phyloP scores from a whole-genome alignment of 2,888 invertebrate species.

The Netelia inedita region DNA sequence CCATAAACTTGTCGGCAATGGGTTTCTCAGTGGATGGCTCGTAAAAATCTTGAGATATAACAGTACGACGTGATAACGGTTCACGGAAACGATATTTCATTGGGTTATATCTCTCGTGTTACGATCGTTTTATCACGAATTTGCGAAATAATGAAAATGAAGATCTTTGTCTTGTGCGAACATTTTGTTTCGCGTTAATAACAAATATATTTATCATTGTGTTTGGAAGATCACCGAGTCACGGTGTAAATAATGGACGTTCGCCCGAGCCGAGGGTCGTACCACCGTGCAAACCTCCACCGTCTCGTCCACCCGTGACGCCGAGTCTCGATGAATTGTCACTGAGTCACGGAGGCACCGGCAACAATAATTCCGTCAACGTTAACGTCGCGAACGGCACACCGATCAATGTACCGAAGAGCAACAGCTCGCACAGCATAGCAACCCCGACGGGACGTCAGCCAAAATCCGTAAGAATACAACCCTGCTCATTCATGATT shows the following conservation, averaged over 20 bases:
- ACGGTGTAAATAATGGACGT: slow-evolving; percentile 79
- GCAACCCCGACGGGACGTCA: slow-evolving; percentile 82
- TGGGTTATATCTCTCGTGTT: slow-evolving; percentile 46
- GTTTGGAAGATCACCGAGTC: slow-evolving; percentile 74
- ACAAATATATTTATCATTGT: slow-evolving; percentile 9
- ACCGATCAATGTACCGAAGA: slow-evolving; percentile 81
- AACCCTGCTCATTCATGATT: no score
- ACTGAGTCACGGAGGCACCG: slow-evolving; percentile 63
- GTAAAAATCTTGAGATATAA: slow-evolving; percentile 64
- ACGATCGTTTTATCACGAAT: slow-evolving; percentile 9
- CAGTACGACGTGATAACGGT: slow-evolving; percentile 54
- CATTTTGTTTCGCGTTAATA: background rate
- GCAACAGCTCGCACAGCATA: slow-evolving; percentile 82
- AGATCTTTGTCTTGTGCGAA: background rate
- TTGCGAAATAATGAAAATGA: background rate
- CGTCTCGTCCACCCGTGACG: slow-evolving; percentile 82
- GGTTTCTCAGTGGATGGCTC: slow-evolving; percentile 35
- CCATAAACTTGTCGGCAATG: slow-evolving; percentile 59
- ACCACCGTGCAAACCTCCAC: slow-evolving; percentile 83
- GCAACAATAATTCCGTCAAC: slow-evolving; percentile 73
- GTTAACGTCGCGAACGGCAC: slow-evolving; percentile 75
- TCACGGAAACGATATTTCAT: slow-evolving; percentile 41
- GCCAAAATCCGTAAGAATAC: slow-evolving; percentile 80
- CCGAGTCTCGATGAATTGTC: slow-evolving; percentile 79
- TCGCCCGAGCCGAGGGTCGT: slow-evolving; percentile 80